A percentile compares a stretch with the other conserved stretches of the same genome.
Conservation (phyloP, 1,140 invertebrate species). For the Drosophila repletoides region DNA sequence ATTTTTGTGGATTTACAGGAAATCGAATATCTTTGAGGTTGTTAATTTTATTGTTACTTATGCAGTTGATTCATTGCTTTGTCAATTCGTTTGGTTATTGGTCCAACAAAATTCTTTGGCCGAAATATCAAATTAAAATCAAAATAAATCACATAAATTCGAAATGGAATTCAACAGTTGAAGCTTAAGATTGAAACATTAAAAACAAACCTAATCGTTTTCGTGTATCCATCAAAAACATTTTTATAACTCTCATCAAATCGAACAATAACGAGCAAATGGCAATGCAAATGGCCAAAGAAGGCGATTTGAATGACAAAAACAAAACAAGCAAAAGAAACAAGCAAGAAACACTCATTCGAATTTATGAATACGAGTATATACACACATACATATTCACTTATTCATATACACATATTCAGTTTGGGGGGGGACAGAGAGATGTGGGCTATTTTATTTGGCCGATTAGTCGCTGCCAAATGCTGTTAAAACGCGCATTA, state of each 20-base stretch:
- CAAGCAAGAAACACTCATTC: not conserved
- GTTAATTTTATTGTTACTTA: too few relatives aligned
- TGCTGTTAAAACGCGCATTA: slow-evolving; percentile 52
- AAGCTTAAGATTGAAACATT: slow-evolving; percentile 54
- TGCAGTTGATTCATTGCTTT: not conserved
- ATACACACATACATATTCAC: not conserved
- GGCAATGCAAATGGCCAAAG: slow-evolving; percentile 53
- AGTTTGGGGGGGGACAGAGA: slow-evolving; percentile 30
- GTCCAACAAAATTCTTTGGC: slow-evolving; percentile 2
- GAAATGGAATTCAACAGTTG: slow-evolving; percentile 15
- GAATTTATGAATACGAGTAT: too few relatives aligned
- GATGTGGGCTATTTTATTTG: slow-evolving; percentile 62
- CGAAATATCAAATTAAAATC: slow-evolving; percentile 9
- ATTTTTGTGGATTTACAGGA: too few relatives aligned
- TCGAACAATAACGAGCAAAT: slow-evolving; percentile 16
- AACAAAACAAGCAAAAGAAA: slow-evolving; percentile 25
- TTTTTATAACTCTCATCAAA: slow-evolving; percentile 61
- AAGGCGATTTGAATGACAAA: slow-evolving; percentile 67
- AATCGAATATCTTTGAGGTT: too few relatives aligned
- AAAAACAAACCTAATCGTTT: slow-evolving; percentile 63
- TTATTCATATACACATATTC: slow-evolving; percentile 25
- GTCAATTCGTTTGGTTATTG: not conserved
- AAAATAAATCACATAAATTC: slow-evolving; percentile 24
- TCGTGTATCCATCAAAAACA: slow-evolving; percentile 60
- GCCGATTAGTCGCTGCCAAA: slow-evolving; percentile 56